Percentiles rank a stretch among this genome's conserved stretches.
Conservation (phyloP, 2,888 invertebrate species). For the Athalia circularis region DNA sequence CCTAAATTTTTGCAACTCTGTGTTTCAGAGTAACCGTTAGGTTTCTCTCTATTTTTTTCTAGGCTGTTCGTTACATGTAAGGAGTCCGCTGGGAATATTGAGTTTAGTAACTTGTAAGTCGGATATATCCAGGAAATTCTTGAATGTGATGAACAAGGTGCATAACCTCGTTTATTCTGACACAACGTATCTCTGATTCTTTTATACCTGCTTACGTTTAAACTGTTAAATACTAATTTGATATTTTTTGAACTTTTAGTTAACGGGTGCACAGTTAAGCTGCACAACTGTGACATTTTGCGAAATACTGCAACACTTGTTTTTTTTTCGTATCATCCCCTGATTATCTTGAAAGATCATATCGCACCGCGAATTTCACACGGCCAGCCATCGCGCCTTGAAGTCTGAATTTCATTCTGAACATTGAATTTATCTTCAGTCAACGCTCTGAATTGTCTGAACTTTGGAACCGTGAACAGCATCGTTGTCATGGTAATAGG, state of each 20-base stretch:
- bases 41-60: conserved; percentile 9
- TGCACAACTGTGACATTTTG: conserved; percentile 61
- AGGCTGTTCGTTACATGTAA: not conserved
- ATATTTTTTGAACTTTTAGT: conserved; percentile 45
- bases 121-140: conserved; percentile 48
- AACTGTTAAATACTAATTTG: conserved; percentile 47
- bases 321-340: not conserved
- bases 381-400: conserved; percentile 1
- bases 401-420: too few relatives aligned
- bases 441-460: too few relatives aligned
- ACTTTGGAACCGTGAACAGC: not conserved
- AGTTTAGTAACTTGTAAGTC: conserved; percentile 50
- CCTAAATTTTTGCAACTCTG: conserved; percentile 49
- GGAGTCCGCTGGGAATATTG: conserved; percentile 12
- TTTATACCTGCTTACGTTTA: conserved; percentile 37
- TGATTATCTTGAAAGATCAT: conserved; percentile 10
- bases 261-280: conserved; percentile 50
- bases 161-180: conserved; percentile 61
- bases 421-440: too few relatives aligned
- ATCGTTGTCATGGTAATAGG: conserved; percentile 29
- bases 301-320: too few relatives aligned
- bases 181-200: conserved; percentile 43
- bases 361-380: conserved; percentile 10
- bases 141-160: conserved; percentile 38
- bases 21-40: conserved; percentile 38